Evolutionary conservation across 2,797 vertebrate species (phyloP), one percentile per base, ranked within the genome.

Genomic region (Paedocypris micromegethes): DNA sequence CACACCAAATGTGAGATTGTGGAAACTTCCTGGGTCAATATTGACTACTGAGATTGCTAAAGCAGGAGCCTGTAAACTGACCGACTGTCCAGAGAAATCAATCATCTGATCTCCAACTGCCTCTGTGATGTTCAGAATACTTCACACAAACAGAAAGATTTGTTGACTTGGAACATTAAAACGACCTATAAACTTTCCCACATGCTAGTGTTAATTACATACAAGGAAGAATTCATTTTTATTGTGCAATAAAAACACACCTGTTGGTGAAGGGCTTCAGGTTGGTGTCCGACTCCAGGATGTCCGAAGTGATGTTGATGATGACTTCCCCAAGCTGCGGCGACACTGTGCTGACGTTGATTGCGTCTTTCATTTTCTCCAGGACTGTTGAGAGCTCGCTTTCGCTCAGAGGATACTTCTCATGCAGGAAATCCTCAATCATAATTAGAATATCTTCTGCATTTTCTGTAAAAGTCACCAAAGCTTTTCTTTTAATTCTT

Each of bases 91-190:
- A 4, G 5, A 41, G 67, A 87, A 90, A 5, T 81, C 74, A 9
- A 79, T 79, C 84, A 94, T 78, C 71, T 73, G 90, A 76, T 93
- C 89, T 66, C 94, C 92, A 2, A 91, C 79, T n/a, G 64, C 73
- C 67, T 96, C 91, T 0, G 82, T 92, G 76, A 91, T 85, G 44
- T 83, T 88, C 42, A 96, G 77, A 73, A 96, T 93, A 3, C 95
- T 97, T 81, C 3, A 76, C 39, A 52, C 57, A 55, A 3, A 52
- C 5, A 54, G 47, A 3, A 9, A 54, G 23, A 58, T 51, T 56
- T 56, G 45, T 63, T 63, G 42, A 55, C 39, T 55, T 7, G 4
- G 6, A 42, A 46, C 41, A 2, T 42, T 58, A 6, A 47, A 47
- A 37, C 38, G 37, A 23, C 7, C 50, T 5, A n/a, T 61, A 68